Base-by-base conservation (phyloP, 2,113 vertebrate genomes). In the Gyps fulvus region DNA sequence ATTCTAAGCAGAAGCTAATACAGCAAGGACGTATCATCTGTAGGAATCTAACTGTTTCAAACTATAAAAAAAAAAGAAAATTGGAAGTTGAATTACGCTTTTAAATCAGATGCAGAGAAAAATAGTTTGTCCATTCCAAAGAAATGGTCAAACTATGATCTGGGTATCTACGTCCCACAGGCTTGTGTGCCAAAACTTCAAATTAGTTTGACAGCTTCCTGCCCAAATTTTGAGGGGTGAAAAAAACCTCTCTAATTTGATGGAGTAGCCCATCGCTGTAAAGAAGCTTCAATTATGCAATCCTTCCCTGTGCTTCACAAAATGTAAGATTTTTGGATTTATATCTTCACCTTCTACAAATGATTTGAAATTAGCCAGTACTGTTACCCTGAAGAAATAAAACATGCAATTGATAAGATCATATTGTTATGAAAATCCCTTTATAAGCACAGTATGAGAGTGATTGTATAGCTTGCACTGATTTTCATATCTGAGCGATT, bases 401-500 rank as follows among this genome's bases (percentile, higher is more conserved):
- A 94, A 69, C 32, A 77, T n/a, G 42, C 57, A 90, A 73, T 43
- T 71, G 73, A 16, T 83, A 77, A 87, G 67, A 83, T 19, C 2
- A 8, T 70, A 78, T 40, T 91, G 47, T 83, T 94, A 85, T 47
- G 70, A 79, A 94, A 97, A 91, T 67, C 38, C 42, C n/a, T 93
- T 93, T 63, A 31, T 83, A 90, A 93, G 73, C 58, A 84, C 66
- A 87, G 50, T 59, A 31, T 58, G 65, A 70, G 23, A 91, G 17
- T 73, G 17, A 91, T 69, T 76, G 73, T 58, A 73, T 17, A 58
- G 40, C 45, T 95, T 91, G 38, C 79, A 84, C 89, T 38, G 82
- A 91, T 96, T 94, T 95, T 90, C 72, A 95, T 83, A 87, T 91
- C 40, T 89, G 87, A 97, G 83, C 57, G 95, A 83, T 79, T 95